Conservation (phyloP, 2,113 vertebrate genomes). For the Poeciliopsis turrubarensis region DNA sequence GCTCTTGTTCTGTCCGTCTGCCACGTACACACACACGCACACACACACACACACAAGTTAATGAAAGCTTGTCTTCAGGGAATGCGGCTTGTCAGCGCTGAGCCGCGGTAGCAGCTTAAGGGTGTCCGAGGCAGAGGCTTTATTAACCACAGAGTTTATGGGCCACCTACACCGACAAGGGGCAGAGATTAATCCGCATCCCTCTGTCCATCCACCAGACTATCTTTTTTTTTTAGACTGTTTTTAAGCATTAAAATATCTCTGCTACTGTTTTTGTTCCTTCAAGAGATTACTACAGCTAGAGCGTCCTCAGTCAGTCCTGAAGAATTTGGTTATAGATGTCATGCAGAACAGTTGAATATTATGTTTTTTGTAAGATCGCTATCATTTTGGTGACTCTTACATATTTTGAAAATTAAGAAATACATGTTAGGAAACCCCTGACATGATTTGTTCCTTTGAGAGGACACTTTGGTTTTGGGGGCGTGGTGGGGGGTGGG, state of each 20-base stretch:
- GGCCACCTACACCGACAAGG: constrained; percentile 58
- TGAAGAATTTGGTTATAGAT: neutral
- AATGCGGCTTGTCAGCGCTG: constrained; percentile 75
- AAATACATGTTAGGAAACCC: neutral
- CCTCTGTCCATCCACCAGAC: constrained; percentile 29
- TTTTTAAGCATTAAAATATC: constrained; percentile 2
- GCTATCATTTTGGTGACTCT: neutral
- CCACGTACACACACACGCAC: neutral
- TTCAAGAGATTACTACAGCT: constrained; percentile 9
- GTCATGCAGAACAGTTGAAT: neutral
- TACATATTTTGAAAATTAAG: neutral
- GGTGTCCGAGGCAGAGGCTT: constrained; percentile 66
- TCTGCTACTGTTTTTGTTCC: constrained; percentile 11
- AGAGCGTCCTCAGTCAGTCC: neutral
- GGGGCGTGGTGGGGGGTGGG: neutral
- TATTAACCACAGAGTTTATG: constrained; percentile 74
- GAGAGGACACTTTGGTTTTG: constrained; percentile 8
- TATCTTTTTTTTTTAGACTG: constrained; percentile 8
- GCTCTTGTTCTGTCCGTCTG: neutral
- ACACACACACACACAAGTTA: constrained; percentile 63
- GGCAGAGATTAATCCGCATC: constrained; percentile 65
- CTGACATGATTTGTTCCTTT: constrained; percentile 8
- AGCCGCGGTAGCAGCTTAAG: constrained; percentile 72
- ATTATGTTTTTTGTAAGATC: neutral
- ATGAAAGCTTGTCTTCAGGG: constrained; percentile 84